Evolutionary conservation across 2,113 vertebrate genomes (phyloP).

Genomic region (Silurus glanis): DNA sequence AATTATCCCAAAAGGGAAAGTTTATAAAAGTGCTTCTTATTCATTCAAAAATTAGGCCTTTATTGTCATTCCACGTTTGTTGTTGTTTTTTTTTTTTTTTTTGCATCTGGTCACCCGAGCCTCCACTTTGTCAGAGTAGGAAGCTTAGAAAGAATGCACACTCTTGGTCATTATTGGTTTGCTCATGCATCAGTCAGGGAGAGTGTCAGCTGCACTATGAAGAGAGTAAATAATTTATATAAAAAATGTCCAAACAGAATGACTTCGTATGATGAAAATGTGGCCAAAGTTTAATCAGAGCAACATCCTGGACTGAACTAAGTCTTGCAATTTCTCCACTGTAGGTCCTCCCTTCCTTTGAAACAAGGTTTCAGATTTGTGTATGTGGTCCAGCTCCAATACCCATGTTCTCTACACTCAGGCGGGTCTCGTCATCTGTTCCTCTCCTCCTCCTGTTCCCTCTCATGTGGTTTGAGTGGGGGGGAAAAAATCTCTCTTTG

Average conservation of each 20-base stretch:
- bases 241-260: neutral
- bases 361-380: neutral
- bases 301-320: neutral
- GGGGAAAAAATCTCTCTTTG: conserved; percentile 2
- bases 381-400: conserved; percentile 2
- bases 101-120: neutral
- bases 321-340: neutral
- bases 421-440: conserved; percentile 25
- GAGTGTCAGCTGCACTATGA: neutral
- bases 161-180: neutral
- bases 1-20: no score
- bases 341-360: neutral
- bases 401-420: neutral
- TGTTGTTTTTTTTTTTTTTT: neutral
- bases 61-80: no score
- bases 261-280: neutral
- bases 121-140: neutral
- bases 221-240: neutral
- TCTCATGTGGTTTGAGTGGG: conserved; percentile 33
- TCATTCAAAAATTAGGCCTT: no score
- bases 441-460: conserved; percentile 25
- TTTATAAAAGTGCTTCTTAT: no score
- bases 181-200: neutral
- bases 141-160: neutral
- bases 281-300: neutral